Percentiles rank a stretch among this genome's conserved stretches.
Conservation (phyloP, 1,140 invertebrate genomes). For the Drosophila suzukii region DNA sequence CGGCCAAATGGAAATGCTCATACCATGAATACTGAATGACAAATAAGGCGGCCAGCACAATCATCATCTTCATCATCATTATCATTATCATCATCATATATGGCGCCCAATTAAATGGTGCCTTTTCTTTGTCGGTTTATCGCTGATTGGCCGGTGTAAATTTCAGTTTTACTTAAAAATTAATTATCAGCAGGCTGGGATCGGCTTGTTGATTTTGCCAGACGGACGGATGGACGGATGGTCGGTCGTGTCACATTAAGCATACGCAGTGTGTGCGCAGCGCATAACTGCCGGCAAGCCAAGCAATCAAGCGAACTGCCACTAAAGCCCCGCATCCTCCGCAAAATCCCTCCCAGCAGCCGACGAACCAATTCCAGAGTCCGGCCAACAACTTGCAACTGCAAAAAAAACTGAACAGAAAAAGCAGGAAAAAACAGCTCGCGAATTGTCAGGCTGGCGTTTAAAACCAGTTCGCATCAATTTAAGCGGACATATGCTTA, state of each 20-base stretch:
- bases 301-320: slow-evolving; percentile 40
- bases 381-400: slow-evolving; percentile 49
- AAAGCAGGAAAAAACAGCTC: slow-evolving; percentile 7
- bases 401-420: background rate
- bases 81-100: background rate
- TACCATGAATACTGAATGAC: slow-evolving; percentile 7
- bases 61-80: background rate
- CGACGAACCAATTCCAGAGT: slow-evolving; percentile 56
- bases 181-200: slow-evolving; percentile 63
- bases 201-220: slow-evolving; percentile 53
- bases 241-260: slow-evolving; percentile 72
- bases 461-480: slow-evolving; percentile 81
- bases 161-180: slow-evolving; percentile 69
- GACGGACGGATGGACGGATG: slow-evolving; percentile 2
- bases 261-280: slow-evolving; percentile 71
- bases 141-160: slow-evolving; percentile 43
- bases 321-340: slow-evolving; percentile 13
- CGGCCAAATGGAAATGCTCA: background rate
- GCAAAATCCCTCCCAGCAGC: slow-evolving; percentile 24
- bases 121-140: slow-evolving; percentile 22
- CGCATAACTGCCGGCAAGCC: slow-evolving; percentile 62
- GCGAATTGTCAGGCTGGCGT: slow-evolving; percentile 72
- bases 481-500: slow-evolving; percentile 78
- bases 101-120: slow-evolving; percentile 27
- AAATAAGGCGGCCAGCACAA: background rate